These are phyloP conservation scores for Nyctereutes procyonoides DNA, from an alignment of 2,113 vertebrate species.

Conservation along the genomic window DNA sequence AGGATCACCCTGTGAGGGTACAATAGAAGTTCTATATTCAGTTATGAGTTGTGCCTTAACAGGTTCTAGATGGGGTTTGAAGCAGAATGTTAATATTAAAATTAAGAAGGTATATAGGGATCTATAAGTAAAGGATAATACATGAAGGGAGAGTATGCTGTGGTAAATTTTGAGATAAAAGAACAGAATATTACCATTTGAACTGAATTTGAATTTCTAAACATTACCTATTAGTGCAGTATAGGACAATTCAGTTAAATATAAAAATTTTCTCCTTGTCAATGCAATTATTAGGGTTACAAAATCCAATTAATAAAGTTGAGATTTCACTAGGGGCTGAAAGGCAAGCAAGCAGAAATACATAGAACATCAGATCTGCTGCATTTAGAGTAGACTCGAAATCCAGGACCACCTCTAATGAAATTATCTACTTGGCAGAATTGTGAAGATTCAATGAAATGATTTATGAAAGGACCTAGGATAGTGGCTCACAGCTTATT, in stretches of 20 bases:
- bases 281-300: neutral
- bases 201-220: constrained; percentile 54
- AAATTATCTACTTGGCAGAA: constrained; percentile 18
- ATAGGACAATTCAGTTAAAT: constrained; percentile 1
- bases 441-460: constrained; percentile 32
- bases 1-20: neutral
- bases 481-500: neutral
- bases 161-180: constrained; percentile 41
- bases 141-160: neutral
- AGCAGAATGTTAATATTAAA: neutral
- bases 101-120: neutral
- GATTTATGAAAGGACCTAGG: neutral
- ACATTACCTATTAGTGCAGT: neutral
- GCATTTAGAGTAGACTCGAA: neutral
- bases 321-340: neutral
- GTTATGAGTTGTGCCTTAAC: constrained; percentile 39
- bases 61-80: neutral
- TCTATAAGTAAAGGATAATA: constrained; percentile 54
- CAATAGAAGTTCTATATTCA: constrained; percentile 5
- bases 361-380: neutral
- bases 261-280: constrained; percentile 20
- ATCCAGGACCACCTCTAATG: neutral
- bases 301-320: constrained; percentile 30
- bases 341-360: constrained; percentile 36
- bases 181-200: neutral